Base-by-base conservation (phyloP, 2,888 invertebrate species). In the Stratiomys singularior region DNA sequence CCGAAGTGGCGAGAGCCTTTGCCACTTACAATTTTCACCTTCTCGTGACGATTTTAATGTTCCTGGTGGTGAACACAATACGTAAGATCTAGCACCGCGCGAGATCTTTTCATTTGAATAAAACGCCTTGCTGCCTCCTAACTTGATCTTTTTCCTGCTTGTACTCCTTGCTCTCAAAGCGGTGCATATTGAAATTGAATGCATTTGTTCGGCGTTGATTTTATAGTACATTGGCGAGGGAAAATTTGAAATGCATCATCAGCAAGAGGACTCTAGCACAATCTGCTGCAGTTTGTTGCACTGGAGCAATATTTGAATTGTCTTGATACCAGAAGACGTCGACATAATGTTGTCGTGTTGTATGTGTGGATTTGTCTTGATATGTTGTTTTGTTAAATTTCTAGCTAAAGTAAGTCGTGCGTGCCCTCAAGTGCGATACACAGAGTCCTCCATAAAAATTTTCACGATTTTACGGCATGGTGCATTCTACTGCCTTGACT, bases 351-450 rank as follows among this genome's bases (percentile, higher is more conserved):
- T 72, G 72, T 72, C 72, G 56, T 72, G 56, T 58, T 72, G 58
- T 11, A 28, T 72, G 56, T 30, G 72, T 30, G 56, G 72, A 72
- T 58, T 58, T 56, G n/a, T 18, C 30, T 28, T 28, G 56, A 30
- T 58, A 30, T 72, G 72, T 72, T 72, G 72, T 58, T 72, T 58
- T 72, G 28, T 30, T 21, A 52, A 28, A 37, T 44, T 72, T 72
- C 18, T 11, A 71, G 47, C 15, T 11, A 37, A 37, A 23, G 72
- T 72, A 81, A 81, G 81, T 82, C 82, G 82, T 82, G 82, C 82
- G 82, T 82, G 82, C 82, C 82, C 82, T 81, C 80, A 80, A 82
- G 82, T 82, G 81, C 81, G 82, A 81, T 82, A 81, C 81, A 82
- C 81, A 80, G 81, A 74, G 30, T 13, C 18, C 56, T 56, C 72